phyloP scores from a whole-genome alignment of 2,888 invertebrate genomes.

The Troides helena region DNA sequence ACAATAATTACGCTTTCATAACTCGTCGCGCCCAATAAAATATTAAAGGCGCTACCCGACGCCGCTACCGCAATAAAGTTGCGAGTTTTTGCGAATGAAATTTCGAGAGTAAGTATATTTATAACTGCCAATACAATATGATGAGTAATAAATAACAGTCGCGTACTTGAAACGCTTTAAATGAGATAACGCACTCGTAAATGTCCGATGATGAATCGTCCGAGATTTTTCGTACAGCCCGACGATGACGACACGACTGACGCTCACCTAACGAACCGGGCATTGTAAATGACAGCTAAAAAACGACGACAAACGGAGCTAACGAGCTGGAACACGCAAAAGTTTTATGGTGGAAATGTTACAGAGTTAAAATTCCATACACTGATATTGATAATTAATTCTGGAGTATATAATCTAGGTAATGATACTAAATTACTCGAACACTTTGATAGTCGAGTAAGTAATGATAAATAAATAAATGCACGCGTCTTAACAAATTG shows the following conservation, averaged over 20 bases:
- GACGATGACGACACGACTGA: constrained; percentile 21
- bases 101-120: constrained; percentile 20
- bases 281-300: constrained; percentile 20
- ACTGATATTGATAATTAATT: neutral
- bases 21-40: constrained; percentile 1
- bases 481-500: constrained; percentile 8
- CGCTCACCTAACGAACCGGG: constrained; percentile 25
- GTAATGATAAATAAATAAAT: constrained; percentile 12
- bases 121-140: constrained; percentile 37
- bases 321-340: constrained; percentile 5
- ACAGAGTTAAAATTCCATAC: neutral
- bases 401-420: neutral
- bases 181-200: constrained; percentile 35
- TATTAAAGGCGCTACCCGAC: constrained; percentile 7
- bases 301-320: constrained; percentile 25
- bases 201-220: constrained; percentile 39
- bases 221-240: constrained; percentile 32
- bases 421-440: too few relatives aligned
- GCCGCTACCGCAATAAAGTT: constrained; percentile 6
- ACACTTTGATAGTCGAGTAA: neutral
- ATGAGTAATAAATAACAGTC: constrained; percentile 43
- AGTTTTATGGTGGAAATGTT: constrained; percentile 1
- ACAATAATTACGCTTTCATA: constrained; percentile 3
- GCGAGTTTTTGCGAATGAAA: constrained; percentile 26
- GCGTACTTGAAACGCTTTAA: constrained; percentile 39